Conservation (phyloP, 2,113 vertebrate genomes). For the Oreochromis niloticus region DNA sequence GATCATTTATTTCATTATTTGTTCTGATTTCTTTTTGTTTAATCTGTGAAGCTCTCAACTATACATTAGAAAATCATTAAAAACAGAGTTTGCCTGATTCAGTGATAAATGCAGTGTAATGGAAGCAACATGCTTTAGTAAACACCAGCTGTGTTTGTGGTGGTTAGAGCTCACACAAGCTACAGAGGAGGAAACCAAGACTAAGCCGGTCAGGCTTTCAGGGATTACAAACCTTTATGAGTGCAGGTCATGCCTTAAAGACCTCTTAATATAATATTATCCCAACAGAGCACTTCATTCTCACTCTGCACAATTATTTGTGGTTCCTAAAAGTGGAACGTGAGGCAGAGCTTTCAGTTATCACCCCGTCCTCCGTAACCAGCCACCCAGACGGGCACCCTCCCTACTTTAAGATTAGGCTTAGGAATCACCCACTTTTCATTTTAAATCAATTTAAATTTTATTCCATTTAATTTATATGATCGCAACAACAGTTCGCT, state of each 20-base stretch:
- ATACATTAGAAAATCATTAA: background rate
- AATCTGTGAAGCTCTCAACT: fast-evolving
- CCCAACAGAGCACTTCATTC: background rate
- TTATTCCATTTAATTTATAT: background rate
- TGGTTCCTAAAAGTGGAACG: background rate
- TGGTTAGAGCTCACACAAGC: background rate
- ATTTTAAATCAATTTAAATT: fast-evolving
- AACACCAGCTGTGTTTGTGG: background rate
- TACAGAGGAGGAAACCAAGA: background rate
- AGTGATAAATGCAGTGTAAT: background rate
- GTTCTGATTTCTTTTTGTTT: background rate
- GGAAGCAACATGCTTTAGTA: background rate
- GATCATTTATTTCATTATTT: background rate
- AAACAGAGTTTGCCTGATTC: background rate
- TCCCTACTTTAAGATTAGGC: background rate
- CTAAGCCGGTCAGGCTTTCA: background rate
- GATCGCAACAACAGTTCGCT: fast-evolving
- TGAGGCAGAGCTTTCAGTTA: background rate
- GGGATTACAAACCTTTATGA: background rate
- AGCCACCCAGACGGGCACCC: background rate
- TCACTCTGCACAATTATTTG: background rate
- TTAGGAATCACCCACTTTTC: background rate
- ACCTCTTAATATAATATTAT: background rate
- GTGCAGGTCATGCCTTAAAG: background rate
- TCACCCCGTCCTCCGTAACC: fast-evolving